Evolutionary conservation across 2,113 vertebrate genomes (phyloP).

Genomic region (Cyprinus carpio): DNA sequence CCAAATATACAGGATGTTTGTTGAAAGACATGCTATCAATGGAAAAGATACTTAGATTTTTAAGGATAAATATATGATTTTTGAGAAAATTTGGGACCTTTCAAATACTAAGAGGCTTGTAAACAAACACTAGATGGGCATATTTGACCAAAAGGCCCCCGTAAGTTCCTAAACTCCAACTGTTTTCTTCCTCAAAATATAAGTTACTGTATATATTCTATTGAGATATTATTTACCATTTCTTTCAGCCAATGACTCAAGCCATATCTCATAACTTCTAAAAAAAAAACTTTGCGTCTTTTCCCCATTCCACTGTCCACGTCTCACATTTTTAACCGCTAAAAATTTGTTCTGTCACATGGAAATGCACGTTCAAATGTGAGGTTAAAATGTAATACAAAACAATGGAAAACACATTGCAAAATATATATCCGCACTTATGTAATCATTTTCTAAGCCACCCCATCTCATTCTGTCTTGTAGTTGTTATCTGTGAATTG

Average conservation of each 20-base stretch:
- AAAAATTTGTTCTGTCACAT: not conserved
- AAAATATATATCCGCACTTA: not conserved
- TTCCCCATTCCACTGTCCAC: not conserved
- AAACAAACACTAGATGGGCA: no score
- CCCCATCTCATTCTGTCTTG: not conserved
- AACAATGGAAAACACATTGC: not conserved
- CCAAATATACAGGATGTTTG: no score
- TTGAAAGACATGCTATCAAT: no score
- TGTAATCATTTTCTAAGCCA: not conserved
- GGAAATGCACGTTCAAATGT: not conserved
- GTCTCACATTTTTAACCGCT: not conserved
- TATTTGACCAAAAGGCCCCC: no score
- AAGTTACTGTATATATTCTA: no score
- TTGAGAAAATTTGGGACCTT: no score
- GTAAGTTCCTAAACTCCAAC: no score
- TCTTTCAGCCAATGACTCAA: not conserved
- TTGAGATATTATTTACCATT: no score
- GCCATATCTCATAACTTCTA: not conserved
- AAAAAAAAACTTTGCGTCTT: not conserved
- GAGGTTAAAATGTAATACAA: not conserved
- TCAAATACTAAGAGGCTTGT: no score
- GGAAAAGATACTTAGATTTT: no score
- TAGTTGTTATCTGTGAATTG: conserved; percentile 25
- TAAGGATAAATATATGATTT: no score
- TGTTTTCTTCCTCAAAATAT: no score